phyloP scores from a whole-genome alignment of 2,888 invertebrate genomes.

The Cheilosia variabilis region DNA sequence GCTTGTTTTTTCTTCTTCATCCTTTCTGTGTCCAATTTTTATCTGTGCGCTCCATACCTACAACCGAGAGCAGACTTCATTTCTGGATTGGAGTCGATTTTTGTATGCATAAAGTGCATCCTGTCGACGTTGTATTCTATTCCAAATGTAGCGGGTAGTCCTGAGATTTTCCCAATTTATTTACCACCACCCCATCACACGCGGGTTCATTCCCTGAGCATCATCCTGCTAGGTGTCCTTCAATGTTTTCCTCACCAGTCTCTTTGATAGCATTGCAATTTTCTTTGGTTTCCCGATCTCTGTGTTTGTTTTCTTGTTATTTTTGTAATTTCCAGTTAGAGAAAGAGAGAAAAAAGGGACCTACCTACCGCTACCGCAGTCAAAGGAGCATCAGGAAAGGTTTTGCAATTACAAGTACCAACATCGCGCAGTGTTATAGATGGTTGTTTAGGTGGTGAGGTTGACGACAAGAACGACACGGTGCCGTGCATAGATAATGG shows the following conservation, averaged over 20 bases:
- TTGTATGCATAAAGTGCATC: constrained; percentile 73
- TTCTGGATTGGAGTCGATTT: constrained; percentile 53
- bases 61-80: not conserved
- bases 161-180: constrained; percentile 72
- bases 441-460: not conserved
- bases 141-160: constrained; percentile 40
- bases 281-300: constrained; percentile 29
- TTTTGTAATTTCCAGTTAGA: not conserved
- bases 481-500: not conserved
- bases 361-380: not conserved
- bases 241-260: constrained; percentile 6
- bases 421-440: constrained; percentile 4
- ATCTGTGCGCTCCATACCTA: constrained; percentile 3
- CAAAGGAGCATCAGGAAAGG: constrained; percentile 15
- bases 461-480: not conserved
- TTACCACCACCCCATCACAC: constrained; percentile 44
- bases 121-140: constrained; percentile 48
- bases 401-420: constrained; percentile 50
- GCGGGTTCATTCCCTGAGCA: constrained; percentile 20
- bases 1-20: constrained; percentile 5
- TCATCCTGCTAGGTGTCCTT: constrained; percentile 26
- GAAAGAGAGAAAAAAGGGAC: not conserved
- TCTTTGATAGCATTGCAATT: constrained; percentile 49
- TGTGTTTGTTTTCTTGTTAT: not conserved
- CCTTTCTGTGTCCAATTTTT: constrained; percentile 9